Evolutionary conservation across 2,797 vertebrate genomes (phyloP).

Genomic region (Limnodromus scolopaceus): DNA sequence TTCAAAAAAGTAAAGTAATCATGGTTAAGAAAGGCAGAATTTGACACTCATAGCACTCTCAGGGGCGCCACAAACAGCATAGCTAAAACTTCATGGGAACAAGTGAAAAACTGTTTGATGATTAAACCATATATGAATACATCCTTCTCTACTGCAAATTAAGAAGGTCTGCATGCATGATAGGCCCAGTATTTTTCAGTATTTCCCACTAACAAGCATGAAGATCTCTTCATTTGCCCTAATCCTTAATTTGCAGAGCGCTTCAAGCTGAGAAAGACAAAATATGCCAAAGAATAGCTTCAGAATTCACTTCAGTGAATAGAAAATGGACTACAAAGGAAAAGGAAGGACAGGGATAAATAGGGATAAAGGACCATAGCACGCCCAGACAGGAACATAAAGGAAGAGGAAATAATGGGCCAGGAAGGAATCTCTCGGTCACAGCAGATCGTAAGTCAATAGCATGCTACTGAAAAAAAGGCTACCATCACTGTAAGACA

Average conservation of each 20-base stretch:
- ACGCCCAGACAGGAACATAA: neutral
- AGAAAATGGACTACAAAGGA: neutral
- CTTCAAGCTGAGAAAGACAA: conserved; percentile 32
- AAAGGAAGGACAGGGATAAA: neutral
- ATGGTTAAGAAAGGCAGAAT: neutral
- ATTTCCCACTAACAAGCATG: conserved; percentile 9
- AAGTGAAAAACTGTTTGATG: neutral
- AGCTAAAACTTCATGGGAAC: neutral
- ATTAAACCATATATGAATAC: neutral
- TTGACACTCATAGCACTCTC: neutral
- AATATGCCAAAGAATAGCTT: conserved; percentile 17
- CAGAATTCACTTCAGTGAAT: conserved; percentile 28
- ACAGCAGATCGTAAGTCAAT: neutral
- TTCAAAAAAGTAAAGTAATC: neutral
- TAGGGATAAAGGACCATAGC: neutral
- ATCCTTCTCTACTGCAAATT: neutral
- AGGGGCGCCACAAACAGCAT: neutral
- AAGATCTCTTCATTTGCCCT: conserved; percentile 10
- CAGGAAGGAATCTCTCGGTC: neutral
- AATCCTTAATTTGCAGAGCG: conserved; percentile 9
- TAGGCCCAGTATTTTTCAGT: neutral
- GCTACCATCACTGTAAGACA: neutral
- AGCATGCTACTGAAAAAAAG: neutral
- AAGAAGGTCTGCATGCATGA: neutral
- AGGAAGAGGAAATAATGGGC: conserved; percentile 30